Evolutionary conservation across 2,888 invertebrate genomes (phyloP).

Genomic region (Orthosia gothica): DNA sequence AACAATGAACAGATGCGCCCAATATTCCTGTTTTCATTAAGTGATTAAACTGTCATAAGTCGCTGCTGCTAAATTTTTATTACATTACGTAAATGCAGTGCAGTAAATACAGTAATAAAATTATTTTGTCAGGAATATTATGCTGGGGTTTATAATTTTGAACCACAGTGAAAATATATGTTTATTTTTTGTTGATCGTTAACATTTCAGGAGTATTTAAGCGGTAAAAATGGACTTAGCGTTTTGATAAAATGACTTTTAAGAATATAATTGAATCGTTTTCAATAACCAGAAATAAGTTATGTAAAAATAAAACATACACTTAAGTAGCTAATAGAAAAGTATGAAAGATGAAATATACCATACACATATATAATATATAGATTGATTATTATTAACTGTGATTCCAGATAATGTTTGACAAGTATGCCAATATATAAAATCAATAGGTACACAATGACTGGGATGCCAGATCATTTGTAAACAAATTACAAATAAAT

Average conservation of each 20-base stretch:
- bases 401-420: too few species aligned
- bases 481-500: too few species aligned
- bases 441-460: too few species aligned
- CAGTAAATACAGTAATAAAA: not conserved
- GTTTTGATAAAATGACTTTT: not conserved
- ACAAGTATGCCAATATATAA: too few species aligned
- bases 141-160: not conserved
- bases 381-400: too few species aligned
- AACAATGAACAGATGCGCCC: slow-evolving; percentile 29
- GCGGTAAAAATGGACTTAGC: too few species aligned
- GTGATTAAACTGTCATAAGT: slow-evolving; percentile 49
- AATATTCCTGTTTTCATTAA: slow-evolving; percentile 37
- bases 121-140: not conserved
- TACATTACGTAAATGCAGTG: slow-evolving; percentile 2
- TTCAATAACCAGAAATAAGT: not conserved
- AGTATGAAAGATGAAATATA: too few species aligned
- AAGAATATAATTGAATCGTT: not conserved
- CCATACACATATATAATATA: too few species aligned
- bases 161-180: not conserved
- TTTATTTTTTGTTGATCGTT: not conserved
- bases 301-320: too few species aligned
- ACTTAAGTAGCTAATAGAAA: too few species aligned
- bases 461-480: too few species aligned
- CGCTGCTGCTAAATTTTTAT: slow-evolving; percentile 15
- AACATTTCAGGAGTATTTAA: not conserved